Conservation (phyloP, 2,797 vertebrate species). For the Pangasius djambal region DNA sequence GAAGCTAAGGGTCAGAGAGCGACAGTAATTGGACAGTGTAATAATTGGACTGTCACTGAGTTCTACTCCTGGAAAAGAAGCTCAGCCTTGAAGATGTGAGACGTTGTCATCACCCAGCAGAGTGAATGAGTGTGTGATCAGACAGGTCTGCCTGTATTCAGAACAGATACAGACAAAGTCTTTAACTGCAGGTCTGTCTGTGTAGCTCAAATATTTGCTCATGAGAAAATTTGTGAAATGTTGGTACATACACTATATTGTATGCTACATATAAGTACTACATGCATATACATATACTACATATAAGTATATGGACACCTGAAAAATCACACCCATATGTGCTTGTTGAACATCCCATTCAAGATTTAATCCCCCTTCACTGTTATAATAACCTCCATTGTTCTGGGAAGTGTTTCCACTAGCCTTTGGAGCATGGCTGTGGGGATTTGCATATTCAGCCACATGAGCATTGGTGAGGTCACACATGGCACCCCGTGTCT, state of each 20-base stretch:
- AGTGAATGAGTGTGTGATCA: constrained; percentile 21
- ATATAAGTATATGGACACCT: neutral
- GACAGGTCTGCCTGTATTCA: constrained; percentile 28
- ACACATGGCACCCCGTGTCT: neutral
- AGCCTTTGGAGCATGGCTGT: neutral
- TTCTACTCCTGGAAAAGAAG: constrained; percentile 29
- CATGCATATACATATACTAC: no score
- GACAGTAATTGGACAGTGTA: constrained; percentile 33
- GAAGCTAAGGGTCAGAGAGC: constrained; percentile 30
- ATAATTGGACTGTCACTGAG: constrained; percentile 55
- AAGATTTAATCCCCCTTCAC: neutral
- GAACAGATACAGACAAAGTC: neutral
- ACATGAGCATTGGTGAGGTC: neutral
- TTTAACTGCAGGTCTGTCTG: neutral
- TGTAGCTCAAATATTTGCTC: neutral
- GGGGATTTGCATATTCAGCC: neutral
- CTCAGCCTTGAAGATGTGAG: constrained; percentile 41
- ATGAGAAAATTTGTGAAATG: neutral
- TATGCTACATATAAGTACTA: no score
- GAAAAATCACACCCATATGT: neutral
- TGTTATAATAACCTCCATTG: neutral
- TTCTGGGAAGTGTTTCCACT: neutral
- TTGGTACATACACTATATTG: neutral
- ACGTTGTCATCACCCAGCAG: constrained; percentile 34
- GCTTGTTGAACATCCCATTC: neutral